Evolutionary conservation across 1,140 invertebrate genomes (phyloP).

Genomic region (Belonocnema kinseyi): DNA sequence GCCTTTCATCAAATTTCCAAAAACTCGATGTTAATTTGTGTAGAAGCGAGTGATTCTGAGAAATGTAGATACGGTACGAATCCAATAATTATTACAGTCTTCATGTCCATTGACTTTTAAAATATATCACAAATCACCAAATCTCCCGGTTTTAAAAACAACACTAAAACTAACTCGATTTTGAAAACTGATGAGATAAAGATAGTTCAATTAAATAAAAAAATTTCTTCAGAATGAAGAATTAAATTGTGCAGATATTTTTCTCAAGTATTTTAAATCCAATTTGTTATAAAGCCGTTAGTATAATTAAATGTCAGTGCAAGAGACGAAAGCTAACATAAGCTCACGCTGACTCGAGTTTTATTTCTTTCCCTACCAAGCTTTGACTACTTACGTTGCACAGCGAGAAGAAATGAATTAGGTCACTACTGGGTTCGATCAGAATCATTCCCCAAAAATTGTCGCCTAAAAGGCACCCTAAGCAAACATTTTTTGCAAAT

Average conservation of each 20-base stretch:
- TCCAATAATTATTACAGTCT: background rate
- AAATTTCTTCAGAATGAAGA: background rate
- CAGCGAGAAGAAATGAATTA: background rate
- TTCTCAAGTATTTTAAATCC: background rate
- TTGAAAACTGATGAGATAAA: too few relatives aligned
- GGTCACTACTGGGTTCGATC: constrained; percentile 26
- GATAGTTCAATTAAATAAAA: background rate
- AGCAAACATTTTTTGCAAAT: background rate
- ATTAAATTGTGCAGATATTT: constrained; percentile 18
- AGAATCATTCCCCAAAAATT: constrained; percentile 12
- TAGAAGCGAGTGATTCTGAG: background rate
- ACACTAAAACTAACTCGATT: background rate
- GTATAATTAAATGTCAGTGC: background rate
- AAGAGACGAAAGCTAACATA: background rate
- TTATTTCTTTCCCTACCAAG: background rate
- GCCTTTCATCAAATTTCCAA: too few relatives aligned
- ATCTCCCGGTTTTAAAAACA: background rate
- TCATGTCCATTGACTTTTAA: background rate
- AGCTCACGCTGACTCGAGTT: constrained; percentile 10
- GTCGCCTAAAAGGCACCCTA: background rate
- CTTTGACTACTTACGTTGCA: background rate
- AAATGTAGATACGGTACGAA: too few relatives aligned
- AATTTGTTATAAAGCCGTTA: background rate
- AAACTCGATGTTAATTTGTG: background rate
- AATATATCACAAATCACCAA: constrained; percentile 6